Evolutionary conservation across 2,888 invertebrate genomes (phyloP).

Genomic region (Eupithecia inturbata): DNA sequence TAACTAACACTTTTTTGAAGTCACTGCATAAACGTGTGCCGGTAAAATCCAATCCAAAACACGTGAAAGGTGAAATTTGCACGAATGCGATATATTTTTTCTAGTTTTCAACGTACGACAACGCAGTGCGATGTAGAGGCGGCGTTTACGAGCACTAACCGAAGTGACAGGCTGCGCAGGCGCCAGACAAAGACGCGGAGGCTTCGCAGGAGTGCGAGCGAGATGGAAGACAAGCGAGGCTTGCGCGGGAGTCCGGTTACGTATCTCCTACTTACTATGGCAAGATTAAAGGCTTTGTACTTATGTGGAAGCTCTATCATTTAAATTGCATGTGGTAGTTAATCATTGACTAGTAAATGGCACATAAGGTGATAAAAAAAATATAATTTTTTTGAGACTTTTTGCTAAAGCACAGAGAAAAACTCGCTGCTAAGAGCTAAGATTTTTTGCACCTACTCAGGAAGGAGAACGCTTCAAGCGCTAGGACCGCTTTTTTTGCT

Average conservation of each 20-base stretch:
- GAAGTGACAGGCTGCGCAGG: conserved; percentile 73
- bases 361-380: conserved; percentile 20
- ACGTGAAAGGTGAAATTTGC: conserved; percentile 20
- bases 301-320: conserved; percentile 54
- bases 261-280: conserved; percentile 66
- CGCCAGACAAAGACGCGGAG: conserved; percentile 73
- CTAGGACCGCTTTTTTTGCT: not conserved
- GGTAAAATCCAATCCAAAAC: conserved; percentile 30
- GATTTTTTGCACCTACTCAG: conserved; percentile 2
- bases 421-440: not conserved
- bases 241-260: conserved; percentile 80
- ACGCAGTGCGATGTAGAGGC: conserved; percentile 69
- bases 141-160: conserved; percentile 64
- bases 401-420: too few species aligned
- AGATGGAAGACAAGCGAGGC: conserved; percentile 62
- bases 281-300: conserved; percentile 66
- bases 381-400: too few species aligned
- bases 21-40: conserved; percentile 31
- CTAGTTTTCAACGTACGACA: conserved; percentile 58
- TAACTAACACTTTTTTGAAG: conserved; percentile 13
- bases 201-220: conserved; percentile 70
- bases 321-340: conserved; percentile 50
- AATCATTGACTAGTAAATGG: conserved; percentile 45
- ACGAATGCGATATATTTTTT: conserved; percentile 40
- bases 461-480: not conserved